Evolutionary conservation across 2,797 vertebrate genomes (phyloP).

Genomic region (Notolepis coatsorum): DNA sequence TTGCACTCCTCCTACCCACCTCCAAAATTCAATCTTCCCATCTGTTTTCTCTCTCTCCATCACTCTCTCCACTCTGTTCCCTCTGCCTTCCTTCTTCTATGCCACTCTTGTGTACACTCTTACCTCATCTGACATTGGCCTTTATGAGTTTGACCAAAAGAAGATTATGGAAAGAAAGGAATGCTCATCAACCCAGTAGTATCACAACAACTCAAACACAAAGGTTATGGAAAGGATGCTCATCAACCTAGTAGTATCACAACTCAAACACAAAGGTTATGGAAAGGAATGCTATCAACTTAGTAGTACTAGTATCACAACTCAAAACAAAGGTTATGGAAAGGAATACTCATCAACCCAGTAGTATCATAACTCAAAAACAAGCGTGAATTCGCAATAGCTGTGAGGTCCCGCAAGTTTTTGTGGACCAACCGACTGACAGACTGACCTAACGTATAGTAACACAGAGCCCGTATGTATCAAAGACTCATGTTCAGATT

Average conservation of each 20-base stretch:
- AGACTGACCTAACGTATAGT: no score
- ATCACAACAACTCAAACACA: slow-evolving; percentile 5
- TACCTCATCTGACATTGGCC: slow-evolving; percentile 23
- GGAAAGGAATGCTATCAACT: background rate
- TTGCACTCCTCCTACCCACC: slow-evolving; percentile 41
- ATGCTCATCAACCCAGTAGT: background rate
- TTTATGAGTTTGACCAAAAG: background rate
- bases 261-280: background rate
- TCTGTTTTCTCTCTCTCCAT: slow-evolving; percentile 83
- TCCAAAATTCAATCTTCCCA: slow-evolving; percentile 78
- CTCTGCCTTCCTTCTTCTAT: no score
- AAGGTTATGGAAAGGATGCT: background rate
- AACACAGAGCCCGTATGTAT: slow-evolving; percentile 28
- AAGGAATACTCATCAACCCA: background rate
- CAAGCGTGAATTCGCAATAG: no score
- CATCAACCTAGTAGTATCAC: background rate
- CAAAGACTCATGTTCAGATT: slow-evolving; percentile 39
- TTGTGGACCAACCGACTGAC: no score
- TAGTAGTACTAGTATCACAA: background rate
- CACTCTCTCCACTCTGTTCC: slow-evolving; percentile 43
- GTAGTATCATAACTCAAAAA: background rate
- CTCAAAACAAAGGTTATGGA: slow-evolving; percentile 2
- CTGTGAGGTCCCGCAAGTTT: no score
- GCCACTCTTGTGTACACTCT: slow-evolving; percentile 23
- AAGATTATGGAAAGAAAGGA: background rate